phyloP scores from a whole-genome alignment of 2,888 invertebrate genomes.

The Invenusta paracnida region DNA sequence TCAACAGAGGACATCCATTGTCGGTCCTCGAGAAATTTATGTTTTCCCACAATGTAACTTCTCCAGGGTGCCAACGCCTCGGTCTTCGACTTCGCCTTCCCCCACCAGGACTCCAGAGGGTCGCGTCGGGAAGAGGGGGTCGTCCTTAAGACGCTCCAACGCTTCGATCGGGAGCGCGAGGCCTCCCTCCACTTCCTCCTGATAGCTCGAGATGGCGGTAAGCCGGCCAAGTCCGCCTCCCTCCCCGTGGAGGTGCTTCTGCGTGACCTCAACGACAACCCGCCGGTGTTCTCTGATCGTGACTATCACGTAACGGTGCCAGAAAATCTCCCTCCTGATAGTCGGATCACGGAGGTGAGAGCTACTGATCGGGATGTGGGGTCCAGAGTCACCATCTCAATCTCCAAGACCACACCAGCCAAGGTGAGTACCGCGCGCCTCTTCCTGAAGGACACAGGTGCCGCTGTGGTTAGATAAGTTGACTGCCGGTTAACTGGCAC shows the following conservation, averaged over 20 bases:
- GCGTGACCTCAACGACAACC: conserved; percentile 20
- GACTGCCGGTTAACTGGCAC: too few relatives aligned
- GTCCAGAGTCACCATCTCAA: neutral
- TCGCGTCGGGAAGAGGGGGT: neutral
- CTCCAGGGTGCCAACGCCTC: neutral
- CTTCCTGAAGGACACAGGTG: conserved; percentile 8
- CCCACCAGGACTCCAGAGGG: neutral
- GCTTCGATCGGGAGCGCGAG: conserved; percentile 33
- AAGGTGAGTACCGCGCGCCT: too few relatives aligned
- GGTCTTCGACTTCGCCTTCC: neutral
- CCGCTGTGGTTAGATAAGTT: neutral
- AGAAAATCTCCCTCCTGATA: neutral
- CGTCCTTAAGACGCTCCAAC: neutral
- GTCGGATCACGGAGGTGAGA: neutral
- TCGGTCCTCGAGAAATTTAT: too few relatives aligned
- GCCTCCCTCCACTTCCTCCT: conserved; percentile 12
- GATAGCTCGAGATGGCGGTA: conserved; percentile 14
- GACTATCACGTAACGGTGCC: neutral
- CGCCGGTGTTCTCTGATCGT: neutral
- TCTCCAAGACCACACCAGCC: neutral
- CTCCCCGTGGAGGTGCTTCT: neutral
- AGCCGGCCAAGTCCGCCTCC: neutral
- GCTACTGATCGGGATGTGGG: conserved; percentile 31
- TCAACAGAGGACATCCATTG: too few relatives aligned
- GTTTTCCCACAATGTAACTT: too few relatives aligned